These are phyloP conservation scores for Heliocidaris erythrogramma DNA, from an alignment of 35 echinoderm and acorn worm species.

Conservation along the genomic window DNA sequence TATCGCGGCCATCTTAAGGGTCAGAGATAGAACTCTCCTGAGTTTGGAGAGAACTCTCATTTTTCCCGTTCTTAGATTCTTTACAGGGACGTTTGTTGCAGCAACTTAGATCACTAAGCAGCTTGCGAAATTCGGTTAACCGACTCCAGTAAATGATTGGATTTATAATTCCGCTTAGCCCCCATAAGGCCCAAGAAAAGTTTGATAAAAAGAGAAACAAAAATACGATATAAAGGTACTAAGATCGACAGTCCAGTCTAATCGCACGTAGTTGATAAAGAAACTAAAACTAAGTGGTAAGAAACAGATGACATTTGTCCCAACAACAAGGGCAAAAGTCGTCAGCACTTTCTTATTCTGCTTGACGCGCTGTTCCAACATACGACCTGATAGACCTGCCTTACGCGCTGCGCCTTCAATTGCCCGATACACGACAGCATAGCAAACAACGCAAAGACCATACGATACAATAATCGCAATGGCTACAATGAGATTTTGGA, in stretches of 20 bases:
- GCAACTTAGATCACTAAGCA: neutral
- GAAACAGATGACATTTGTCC: neutral
- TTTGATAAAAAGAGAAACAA: neutral
- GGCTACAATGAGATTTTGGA: neutral
- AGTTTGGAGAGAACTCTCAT: no score
- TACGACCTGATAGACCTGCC: neutral
- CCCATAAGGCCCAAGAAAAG: neutral
- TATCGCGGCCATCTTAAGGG: no score
- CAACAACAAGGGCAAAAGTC: neutral
- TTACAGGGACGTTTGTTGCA: no score
- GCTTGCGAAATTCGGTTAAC: neutral
- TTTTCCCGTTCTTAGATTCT: no score
- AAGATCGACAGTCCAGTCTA: neutral
- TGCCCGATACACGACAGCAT: neutral
- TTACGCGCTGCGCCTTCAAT: neutral
- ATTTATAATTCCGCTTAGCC: neutral
- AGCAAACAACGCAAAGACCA: neutral
- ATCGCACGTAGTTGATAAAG: neutral
- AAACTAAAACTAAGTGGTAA: neutral
- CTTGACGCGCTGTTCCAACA: neutral
- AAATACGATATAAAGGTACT: neutral
- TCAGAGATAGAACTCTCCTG: no score
- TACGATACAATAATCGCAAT: neutral
- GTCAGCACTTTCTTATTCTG: neutral
- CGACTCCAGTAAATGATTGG: neutral